Conservation (phyloP, 2,113 vertebrate species). For the Myrmophylax atrothorax region DNA sequence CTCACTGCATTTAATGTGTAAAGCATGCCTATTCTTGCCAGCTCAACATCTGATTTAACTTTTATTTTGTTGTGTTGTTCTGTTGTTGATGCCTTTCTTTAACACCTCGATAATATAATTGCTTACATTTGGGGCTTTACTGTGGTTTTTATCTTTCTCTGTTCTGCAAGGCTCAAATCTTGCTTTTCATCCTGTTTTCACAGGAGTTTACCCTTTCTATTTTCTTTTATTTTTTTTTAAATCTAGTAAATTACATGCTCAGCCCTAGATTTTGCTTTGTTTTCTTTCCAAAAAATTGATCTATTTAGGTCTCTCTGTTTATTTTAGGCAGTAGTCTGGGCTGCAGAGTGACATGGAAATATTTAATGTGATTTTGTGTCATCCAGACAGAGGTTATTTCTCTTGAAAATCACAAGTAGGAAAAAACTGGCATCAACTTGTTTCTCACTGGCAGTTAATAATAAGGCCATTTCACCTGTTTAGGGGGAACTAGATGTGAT, state of each 20-base stretch:
- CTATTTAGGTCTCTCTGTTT: background rate
- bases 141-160: background rate
- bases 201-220: background rate
- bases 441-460: background rate
- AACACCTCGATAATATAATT: background rate
- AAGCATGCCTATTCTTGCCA: background rate
- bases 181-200: background rate
- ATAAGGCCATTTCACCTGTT: background rate
- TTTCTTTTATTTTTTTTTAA: background rate
- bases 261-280: background rate
- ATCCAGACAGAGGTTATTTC: background rate
- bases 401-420: background rate
- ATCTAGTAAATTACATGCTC: background rate
- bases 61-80: background rate
- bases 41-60: background rate
- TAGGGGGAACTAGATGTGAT: background rate
- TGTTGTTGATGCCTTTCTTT: background rate
- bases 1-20: background rate
- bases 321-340: background rate
- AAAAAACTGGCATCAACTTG: background rate
- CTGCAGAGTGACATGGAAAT: background rate
- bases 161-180: background rate
- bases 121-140: background rate
- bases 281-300: background rate
- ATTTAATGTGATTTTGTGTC: background rate